Conservation (phyloP, 2,797 vertebrate genomes). For the Microcaecilia unicolor region DNA sequence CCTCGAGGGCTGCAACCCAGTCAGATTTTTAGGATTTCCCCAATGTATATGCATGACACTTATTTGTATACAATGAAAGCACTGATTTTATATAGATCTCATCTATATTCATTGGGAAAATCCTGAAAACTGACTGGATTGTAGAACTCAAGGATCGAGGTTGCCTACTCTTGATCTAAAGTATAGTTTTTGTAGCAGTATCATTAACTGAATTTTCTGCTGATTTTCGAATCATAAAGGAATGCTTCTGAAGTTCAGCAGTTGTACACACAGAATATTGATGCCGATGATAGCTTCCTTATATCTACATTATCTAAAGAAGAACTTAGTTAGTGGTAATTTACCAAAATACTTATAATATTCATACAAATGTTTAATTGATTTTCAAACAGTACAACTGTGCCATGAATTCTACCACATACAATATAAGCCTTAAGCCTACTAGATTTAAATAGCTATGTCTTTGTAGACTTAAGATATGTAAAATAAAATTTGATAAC, state of each 20-base stretch:
- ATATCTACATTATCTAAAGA: slow-evolving; percentile 68
- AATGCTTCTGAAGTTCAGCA: slow-evolving; percentile 67
- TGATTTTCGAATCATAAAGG: slow-evolving; percentile 68
- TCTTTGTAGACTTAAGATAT: slow-evolving; percentile 71
- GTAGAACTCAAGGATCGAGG: too few species aligned
- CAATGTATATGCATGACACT: too few species aligned
- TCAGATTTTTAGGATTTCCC: too few species aligned
- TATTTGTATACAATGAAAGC: too few species aligned
- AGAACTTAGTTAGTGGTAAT: slow-evolving; percentile 72
- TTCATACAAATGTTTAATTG: slow-evolving; percentile 86
- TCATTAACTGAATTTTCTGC: slow-evolving; percentile 52
- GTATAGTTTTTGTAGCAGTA: slow-evolving; percentile 42
- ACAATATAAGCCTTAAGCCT: slow-evolving; percentile 78
- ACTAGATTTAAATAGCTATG: slow-evolving; percentile 76
- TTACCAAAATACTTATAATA: slow-evolving; percentile 78
- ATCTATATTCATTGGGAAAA: too few species aligned
- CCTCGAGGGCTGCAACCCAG: too few species aligned
- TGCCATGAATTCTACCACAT: slow-evolving; percentile 62
- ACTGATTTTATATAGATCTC: too few species aligned
- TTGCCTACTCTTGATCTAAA: too few species aligned
- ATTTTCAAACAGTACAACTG: slow-evolving; percentile 64
- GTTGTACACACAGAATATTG: slow-evolving; percentile 70
- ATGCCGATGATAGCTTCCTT: slow-evolving; percentile 55
- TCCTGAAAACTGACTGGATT: too few species aligned
- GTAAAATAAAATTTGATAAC: slow-evolving; percentile 73